Evolutionary conservation across 2,113 vertebrate genomes (phyloP), one percentile per base, ranked within the genome.

Genomic region (Thymallus thymallus): DNA sequence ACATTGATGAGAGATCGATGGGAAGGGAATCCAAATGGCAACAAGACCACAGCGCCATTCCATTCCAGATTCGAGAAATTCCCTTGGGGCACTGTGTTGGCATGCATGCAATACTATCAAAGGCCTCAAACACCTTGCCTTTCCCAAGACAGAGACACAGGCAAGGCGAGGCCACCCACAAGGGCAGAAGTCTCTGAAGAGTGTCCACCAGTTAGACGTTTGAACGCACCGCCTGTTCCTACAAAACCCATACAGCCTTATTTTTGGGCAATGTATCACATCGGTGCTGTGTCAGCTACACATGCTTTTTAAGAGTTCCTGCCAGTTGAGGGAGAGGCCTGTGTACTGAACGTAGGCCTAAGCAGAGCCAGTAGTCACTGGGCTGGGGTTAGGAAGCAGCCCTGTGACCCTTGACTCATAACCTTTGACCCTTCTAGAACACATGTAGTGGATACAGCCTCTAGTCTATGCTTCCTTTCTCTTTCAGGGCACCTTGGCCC

Each of bases 221-320:
- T 22, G 3, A 35, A 29, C 71, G 22, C 65, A 72, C 2, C 67
- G 20, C 71, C 84, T 81, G 74, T 75, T 72, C 72, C 58, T 20
- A 72, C 14, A 73, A 32, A 69, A 73, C 51, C 63, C n/a, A 22
- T 45, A 68, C 35, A 69, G 58, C 62, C 26, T 41, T n/a, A 51
- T 23, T 30, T 41, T n/a, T 67, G 65, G 18, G 32, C 32, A 67
- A 22, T 46, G 80, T 84, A 84, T 79, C 74, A 41, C 75, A 71
- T 30, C 23, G 45, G 29, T 70, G 78, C 82, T 82, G 79, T 82
- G 82, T 73, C 62, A 74, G 75, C 74, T 78, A 76, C 84, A 86
- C 84, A 85, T 78, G 85, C 84, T 86, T 72, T 66, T 41, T 16
- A 66, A 24, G 62, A 76, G 61, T 70, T 75, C 75, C 72, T 71